These are phyloP conservation scores for Drosophila tristis DNA, from an alignment of 1,140 invertebrate genomes.

Conservation along the genomic window DNA sequence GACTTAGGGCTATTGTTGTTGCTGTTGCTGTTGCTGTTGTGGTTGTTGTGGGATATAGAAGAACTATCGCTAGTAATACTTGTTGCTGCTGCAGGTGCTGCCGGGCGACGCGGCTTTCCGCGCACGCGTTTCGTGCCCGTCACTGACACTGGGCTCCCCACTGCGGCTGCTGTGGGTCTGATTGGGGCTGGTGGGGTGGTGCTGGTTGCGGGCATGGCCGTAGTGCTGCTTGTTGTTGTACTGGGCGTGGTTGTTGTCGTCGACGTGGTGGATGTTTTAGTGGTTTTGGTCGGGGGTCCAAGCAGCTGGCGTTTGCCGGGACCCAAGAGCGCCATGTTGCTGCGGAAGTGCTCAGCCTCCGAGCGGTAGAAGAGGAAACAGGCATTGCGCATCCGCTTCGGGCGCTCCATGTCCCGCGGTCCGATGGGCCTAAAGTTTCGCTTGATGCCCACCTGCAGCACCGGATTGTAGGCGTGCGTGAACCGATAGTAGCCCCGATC, in stretches of 20 bases:
- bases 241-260: constrained; percentile 38
- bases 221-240: constrained; percentile 39
- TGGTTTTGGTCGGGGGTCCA: constrained; percentile 20
- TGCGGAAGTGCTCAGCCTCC: constrained; percentile 48
- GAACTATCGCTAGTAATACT: constrained; percentile 82
- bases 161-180: constrained; percentile 49
- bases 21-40: constrained; percentile 14
- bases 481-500: constrained; percentile 64
- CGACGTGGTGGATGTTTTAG: constrained; percentile 37
- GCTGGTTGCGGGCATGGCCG: constrained; percentile 39
- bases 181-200: constrained; percentile 40
- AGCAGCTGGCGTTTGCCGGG: not conserved
- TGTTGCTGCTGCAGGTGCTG: constrained; percentile 48
- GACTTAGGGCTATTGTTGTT: constrained; percentile 67
- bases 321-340: not conserved
- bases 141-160: constrained; percentile 60
- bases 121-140: constrained; percentile 52
- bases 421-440: constrained; percentile 69
- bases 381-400: constrained; percentile 44
- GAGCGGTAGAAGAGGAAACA: constrained; percentile 58
- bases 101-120: constrained; percentile 38
- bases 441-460: constrained; percentile 68
- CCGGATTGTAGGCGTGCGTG: constrained; percentile 61
- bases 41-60: constrained; percentile 29
- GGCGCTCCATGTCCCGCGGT: constrained; percentile 43